A percentile compares a stretch with the other conserved stretches of the same genome.
phyloP scores from a whole-genome alignment of 92 coral and sea anemone genomes.

The Desmophyllum pertusum region DNA sequence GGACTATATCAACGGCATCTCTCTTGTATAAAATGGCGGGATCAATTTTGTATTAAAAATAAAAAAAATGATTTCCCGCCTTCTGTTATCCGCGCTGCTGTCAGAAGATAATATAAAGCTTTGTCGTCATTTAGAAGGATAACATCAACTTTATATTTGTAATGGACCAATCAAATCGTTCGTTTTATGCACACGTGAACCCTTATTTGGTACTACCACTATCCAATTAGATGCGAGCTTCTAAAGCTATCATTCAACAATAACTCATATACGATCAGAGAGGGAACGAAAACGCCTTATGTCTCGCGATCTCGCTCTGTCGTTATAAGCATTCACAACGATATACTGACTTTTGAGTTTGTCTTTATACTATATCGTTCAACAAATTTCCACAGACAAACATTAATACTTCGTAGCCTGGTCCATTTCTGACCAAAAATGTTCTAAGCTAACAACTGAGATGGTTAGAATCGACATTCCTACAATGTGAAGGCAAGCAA shows the following conservation, averaged over 20 bases:
- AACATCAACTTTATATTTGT: not conserved
- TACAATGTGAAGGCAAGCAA: no score
- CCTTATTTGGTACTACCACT: slow-evolving; percentile 9
- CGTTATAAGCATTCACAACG: not conserved
- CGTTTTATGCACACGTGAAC: not conserved
- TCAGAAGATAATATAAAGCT: not conserved
- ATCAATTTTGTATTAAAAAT: not conserved
- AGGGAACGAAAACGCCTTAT: no score
- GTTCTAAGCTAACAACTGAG: no score
- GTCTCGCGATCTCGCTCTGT: not conserved
- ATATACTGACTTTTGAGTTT: no score
- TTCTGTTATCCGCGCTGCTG: not conserved
- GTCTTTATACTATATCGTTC: no score
- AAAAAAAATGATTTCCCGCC: not conserved
- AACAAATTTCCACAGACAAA: no score
- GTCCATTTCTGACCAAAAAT: no score
- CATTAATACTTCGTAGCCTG: no score
- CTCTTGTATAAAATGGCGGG: not conserved
- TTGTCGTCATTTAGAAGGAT: not conserved
- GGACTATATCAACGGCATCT: slow-evolving; percentile 13
- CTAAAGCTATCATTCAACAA: not conserved
- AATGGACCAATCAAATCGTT: not conserved
- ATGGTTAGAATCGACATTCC: no score
- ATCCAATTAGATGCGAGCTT: not conserved
- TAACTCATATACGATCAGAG: not conserved